Conservation (phyloP, 2,797 vertebrate genomes). For the Clarias fuscus region DNA sequence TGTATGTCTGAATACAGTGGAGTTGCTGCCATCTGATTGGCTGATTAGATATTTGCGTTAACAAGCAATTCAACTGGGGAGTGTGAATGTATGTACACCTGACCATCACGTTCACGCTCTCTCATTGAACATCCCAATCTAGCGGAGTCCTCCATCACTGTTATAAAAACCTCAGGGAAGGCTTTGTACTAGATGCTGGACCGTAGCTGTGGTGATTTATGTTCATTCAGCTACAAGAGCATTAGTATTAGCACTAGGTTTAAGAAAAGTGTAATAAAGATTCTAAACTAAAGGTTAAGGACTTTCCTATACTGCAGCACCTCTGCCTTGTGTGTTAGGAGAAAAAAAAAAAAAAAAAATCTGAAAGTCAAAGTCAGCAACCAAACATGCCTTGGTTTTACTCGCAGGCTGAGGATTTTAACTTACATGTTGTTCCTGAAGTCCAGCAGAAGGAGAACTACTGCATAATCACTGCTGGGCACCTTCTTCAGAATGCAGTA, state of each 20-base stretch:
- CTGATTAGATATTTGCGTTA: no score
- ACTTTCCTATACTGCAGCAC: neutral
- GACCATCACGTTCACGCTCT: neutral
- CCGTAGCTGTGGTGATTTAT: neutral
- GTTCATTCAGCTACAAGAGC: neutral
- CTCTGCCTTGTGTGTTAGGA: no score
- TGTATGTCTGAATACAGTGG: no score
- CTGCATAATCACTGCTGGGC: slow-evolving; percentile 67
- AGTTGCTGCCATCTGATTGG: no score
- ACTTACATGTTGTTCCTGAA: slow-evolving; percentile 72
- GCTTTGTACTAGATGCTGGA: neutral
- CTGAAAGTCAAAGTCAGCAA: no score
- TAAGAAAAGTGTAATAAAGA: neutral
- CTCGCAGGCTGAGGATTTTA: neutral
- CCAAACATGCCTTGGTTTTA: neutral
- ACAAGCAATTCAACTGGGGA: no score
- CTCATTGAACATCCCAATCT: neutral
- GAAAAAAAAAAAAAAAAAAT: neutral
- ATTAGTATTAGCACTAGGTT: neutral
- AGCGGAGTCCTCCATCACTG: neutral
- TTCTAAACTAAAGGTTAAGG: neutral
- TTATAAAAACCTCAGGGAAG: neutral
- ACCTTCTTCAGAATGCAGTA: slow-evolving; percentile 78
- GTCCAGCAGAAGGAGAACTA: slow-evolving; percentile 77
- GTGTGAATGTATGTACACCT: neutral